These are phyloP conservation scores for Eristalis pertinax DNA, from an alignment of 2,888 invertebrate genomes.

Conservation along the genomic window DNA sequence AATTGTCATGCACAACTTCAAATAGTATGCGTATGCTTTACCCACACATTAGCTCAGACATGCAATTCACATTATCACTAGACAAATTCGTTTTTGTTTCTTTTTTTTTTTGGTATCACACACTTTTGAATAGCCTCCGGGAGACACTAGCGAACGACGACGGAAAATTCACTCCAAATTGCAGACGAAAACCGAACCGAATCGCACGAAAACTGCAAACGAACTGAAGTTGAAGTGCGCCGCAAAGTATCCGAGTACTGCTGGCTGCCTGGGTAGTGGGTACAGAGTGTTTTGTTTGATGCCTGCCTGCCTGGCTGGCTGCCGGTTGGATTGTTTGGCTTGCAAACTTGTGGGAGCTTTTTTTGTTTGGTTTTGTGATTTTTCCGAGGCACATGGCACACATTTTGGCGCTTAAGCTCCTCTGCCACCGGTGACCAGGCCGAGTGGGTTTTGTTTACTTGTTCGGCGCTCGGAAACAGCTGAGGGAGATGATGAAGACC, in stretches of 20 bases:
- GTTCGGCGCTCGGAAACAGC: conserved; percentile 2
- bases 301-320: not conserved
- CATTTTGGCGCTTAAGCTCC: conserved; percentile 39
- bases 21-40: not conserved
- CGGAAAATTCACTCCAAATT: not conserved
- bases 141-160: not conserved
- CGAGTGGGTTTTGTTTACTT: conserved; percentile 17
- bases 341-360: conserved; percentile 61
- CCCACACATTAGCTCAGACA: not conserved
- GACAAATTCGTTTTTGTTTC: not conserved
- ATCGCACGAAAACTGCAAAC: conserved; percentile 63
- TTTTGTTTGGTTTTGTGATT: conserved; percentile 7
- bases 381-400: conserved; percentile 44
- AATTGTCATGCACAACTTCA: conserved; percentile 18
- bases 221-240: conserved; percentile 57
- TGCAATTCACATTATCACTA: not conserved
- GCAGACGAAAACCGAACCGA: conserved; percentile 42
- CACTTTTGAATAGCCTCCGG: conserved; percentile 24
- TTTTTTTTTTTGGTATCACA: no score
- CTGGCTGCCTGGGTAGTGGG: conserved; percentile 15
- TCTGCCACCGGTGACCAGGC: not conserved
- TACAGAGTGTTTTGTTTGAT: conserved; percentile 8
- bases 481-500: not conserved
- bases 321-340: conserved; percentile 47
- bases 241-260: conserved; percentile 32